These are phyloP conservation scores for Synchiropus splendidus DNA, from an alignment of 2,113 vertebrate genomes.

Conservation along the genomic window DNA sequence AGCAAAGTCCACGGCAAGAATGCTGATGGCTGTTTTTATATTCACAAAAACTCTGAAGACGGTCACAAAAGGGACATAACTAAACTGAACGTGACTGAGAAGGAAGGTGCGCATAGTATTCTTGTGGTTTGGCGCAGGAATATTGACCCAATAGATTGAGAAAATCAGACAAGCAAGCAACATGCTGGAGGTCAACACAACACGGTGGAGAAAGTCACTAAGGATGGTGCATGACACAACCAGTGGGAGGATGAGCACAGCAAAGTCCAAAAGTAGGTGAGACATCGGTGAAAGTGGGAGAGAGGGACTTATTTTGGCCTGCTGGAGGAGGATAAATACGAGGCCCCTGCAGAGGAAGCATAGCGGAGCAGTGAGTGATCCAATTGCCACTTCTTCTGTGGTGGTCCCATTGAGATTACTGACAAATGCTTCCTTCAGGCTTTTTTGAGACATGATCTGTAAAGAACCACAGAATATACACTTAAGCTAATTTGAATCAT, in stretches of 20 bases:
- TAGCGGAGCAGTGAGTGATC: constrained; percentile 69
- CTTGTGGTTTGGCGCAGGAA: constrained; percentile 31
- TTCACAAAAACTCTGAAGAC: constrained; percentile 79
- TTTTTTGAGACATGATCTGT: constrained; percentile 75
- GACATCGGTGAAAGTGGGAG: constrained; percentile 47
- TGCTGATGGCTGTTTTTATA: constrained; percentile 79
- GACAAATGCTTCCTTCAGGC: constrained; percentile 83
- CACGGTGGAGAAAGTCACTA: constrained; percentile 55
- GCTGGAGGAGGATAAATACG: constrained; percentile 65
- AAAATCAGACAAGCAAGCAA: constrained; percentile 49
- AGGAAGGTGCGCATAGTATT: constrained; percentile 63
- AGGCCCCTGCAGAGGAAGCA: constrained; percentile 80
- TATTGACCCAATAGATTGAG: constrained; percentile 49
- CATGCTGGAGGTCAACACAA: constrained; percentile 44
- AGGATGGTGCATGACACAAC: constrained; percentile 76
- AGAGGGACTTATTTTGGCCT: constrained; percentile 45
- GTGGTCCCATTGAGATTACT: constrained; percentile 86
- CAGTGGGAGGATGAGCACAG: constrained; percentile 70
- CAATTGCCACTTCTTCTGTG: constrained; percentile 73
- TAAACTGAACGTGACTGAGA: constrained; percentile 55
- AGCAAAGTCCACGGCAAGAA: constrained; percentile 89
- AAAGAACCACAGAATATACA: constrained; percentile 13
- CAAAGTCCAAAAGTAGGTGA: constrained; percentile 77
- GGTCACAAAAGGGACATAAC: constrained; percentile 75
- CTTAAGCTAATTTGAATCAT: no score